Conservation (phyloP, 2,797 vertebrate genomes). For the Arctocebus calabarensis region DNA sequence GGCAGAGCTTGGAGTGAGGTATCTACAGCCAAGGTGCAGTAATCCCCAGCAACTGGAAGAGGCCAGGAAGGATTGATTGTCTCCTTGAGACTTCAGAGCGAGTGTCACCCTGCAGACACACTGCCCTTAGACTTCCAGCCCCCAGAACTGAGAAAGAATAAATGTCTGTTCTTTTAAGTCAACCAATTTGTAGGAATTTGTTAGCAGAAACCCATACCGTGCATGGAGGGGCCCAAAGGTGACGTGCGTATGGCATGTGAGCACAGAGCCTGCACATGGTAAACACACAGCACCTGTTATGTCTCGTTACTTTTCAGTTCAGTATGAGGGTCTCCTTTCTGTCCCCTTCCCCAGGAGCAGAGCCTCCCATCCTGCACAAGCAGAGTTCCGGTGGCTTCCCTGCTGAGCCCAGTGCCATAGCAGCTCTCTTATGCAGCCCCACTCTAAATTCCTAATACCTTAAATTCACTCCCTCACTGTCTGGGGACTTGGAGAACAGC, state of each 20-base stretch:
- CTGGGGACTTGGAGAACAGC: not conserved
- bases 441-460: not conserved
- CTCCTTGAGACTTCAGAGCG: no score
- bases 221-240: not conserved
- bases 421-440: not conserved
- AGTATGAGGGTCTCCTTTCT: fast-evolving
- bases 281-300: fast-evolving
- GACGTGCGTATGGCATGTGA: fast-evolving
- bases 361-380: not conserved
- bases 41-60: not conserved
- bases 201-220: fast-evolving
- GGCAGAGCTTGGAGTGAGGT: fast-evolving
- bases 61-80: fast-evolving
- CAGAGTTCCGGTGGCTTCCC: fast-evolving
- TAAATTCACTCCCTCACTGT: fast-evolving
- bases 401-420: fast-evolving
- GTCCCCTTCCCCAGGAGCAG: fast-evolving
- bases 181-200: no score
- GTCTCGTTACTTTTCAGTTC: not conserved
- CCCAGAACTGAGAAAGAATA: fast-evolving
- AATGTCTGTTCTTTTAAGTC: not conserved
- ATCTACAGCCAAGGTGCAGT: fast-evolving
- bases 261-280: fast-evolving
- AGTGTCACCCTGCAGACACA: fast-evolving
- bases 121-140: not conserved